Base-by-base conservation (phyloP, 1,140 invertebrate species). In the Ceratina australensis region DNA sequence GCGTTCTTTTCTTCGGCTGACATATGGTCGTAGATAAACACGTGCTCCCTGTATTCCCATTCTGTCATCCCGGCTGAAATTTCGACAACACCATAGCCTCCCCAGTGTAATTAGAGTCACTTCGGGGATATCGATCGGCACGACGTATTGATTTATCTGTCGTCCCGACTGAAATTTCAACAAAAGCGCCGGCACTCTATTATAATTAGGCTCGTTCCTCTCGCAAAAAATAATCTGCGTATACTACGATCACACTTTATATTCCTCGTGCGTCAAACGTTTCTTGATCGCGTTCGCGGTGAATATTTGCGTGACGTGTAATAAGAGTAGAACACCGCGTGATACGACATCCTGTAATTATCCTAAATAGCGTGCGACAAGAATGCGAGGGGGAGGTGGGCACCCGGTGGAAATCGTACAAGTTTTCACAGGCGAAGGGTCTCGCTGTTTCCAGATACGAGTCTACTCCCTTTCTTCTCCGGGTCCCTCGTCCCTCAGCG, bases 381-480 rank as follows among this genome's bases (percentile, higher is more conserved):
- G 24, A 18, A 28, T 50, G 0, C n/a, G 7, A n/a, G 16, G 13
- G 24, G 50, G 18, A 52, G 26, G 28, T 28, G 24, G 8, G 4
- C 59, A 42, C 16, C 59, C 20, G 16, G 15, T 12, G 24, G 33
- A 60, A 73, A 64, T 52, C 10, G 24, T 54, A 42, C 33, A 50
- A 24, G 20, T 52, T 42, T 59, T 18, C 47, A 3, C 49, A 68
- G 22, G 42, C 15, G 56, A 33, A 50, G 68, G 76, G 52, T 57
- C 22, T 56, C 22, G 15, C 22, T 49, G 20, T 42, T 33, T 57
- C 68, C 33, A 72, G 59, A 50, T 78, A 72, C 76, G 50, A 33
- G 3, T 33, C 60, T 78, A 72, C 60, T 49, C 60, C 69, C 69
- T 66, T 72, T 79, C 77, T 74, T 60, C 50, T 61, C 47, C 64